Percentiles rank a stretch among this genome's conserved stretches.
Evolutionary conservation across 1,140 invertebrate species (phyloP).

Genomic region (Euura saliciscinereae): DNA sequence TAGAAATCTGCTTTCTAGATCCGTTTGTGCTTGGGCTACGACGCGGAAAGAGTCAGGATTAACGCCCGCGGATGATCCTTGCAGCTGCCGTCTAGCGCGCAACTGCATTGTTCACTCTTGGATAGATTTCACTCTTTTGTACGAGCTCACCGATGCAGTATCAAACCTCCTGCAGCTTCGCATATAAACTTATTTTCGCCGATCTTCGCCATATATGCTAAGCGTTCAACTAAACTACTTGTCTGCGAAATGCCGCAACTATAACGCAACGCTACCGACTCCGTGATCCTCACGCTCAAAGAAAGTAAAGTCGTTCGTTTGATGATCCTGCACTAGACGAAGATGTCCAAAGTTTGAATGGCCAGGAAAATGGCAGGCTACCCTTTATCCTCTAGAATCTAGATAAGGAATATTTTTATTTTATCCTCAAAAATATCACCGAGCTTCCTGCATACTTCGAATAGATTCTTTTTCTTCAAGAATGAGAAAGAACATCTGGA

Average conservation of each 20-base stretch:
- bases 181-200: not conserved
- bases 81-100: not conserved
- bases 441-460: too few relatives aligned
- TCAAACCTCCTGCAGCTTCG: not conserved
- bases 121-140: not conserved
- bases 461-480: too few relatives aligned
- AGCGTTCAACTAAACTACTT: too few relatives aligned
- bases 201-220: not conserved
- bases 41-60: not conserved
- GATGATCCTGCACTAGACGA: not conserved
- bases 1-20: conserved; percentile 7
- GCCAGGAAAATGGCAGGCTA: too few relatives aligned
- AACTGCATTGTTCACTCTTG: not conserved
- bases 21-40: conserved; percentile 1
- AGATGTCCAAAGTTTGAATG: not conserved
- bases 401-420: too few relatives aligned
- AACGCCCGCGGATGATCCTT: conserved; percentile 4
- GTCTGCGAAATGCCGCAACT: too few relatives aligned
- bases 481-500: too few relatives aligned
- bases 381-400: not conserved
- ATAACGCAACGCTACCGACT: too few relatives aligned
- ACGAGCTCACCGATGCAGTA: not conserved
- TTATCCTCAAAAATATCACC: too few relatives aligned
- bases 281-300: too few relatives aligned
- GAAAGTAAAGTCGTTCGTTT: conserved; percentile 9